Conservation (phyloP, 2,113 vertebrate species). For the Ondatra zibethicus region DNA sequence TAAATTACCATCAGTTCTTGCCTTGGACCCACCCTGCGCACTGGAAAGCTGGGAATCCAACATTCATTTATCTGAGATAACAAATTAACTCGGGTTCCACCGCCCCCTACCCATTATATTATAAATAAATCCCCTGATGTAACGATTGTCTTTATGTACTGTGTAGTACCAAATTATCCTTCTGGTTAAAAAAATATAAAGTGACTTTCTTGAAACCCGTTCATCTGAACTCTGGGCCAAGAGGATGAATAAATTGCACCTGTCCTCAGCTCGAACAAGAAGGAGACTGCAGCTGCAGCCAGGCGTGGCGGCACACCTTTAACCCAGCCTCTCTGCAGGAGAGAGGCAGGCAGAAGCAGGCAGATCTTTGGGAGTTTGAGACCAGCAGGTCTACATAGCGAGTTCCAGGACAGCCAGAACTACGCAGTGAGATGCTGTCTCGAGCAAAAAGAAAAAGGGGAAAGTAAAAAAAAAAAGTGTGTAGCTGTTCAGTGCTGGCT, state of each 20-base stretch:
- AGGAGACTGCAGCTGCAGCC: not conserved
- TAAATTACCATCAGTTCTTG: not conserved
- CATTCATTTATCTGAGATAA: not conserved
- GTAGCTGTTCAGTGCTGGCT: not conserved
- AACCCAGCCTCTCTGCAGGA: not conserved
- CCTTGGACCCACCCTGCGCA: not conserved
- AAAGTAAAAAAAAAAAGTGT: not conserved
- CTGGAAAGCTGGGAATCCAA: not conserved
- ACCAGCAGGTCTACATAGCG: not conserved
- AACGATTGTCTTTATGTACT: not conserved
- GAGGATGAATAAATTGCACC: not conserved
- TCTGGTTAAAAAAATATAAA: not conserved
- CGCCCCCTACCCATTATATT: not conserved
- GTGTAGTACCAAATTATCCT: not conserved
- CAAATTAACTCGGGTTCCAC: not conserved
- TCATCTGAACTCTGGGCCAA: not conserved
- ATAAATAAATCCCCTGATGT: constrained; percentile 22
- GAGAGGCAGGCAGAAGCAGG: not conserved
- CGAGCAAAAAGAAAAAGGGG: not conserved
- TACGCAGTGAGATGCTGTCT: not conserved
- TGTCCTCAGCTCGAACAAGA: not conserved
- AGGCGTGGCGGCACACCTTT: not conserved
- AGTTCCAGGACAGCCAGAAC: not conserved
- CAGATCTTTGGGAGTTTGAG: not conserved
- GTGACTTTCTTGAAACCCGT: not conserved